Percentiles rank a stretch among this genome's conserved stretches.
phyloP scores from a whole-genome alignment of 1,140 invertebrate genomes.

The Hycleus cichorii region DNA sequence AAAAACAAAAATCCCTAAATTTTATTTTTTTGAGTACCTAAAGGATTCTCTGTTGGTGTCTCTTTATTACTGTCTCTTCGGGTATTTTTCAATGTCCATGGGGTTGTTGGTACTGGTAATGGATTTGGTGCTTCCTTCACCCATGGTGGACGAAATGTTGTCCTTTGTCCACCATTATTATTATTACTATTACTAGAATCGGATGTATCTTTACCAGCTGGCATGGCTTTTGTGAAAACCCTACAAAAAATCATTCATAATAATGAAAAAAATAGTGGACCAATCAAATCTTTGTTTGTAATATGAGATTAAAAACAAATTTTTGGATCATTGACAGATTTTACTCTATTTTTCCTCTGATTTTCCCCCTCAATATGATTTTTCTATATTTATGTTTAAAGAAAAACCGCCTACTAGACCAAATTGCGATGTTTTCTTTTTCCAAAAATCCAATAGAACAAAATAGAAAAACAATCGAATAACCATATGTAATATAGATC shows the following conservation, averaged over 20 bases:
- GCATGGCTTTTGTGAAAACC: conserved; percentile 26
- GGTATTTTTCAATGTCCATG: conserved; percentile 53
- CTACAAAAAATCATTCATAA: background rate
- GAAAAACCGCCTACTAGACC: no score
- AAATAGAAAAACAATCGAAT: no score
- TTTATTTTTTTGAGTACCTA: conserved; percentile 18
- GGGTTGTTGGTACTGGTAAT: conserved; percentile 48
- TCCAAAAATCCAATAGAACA: no score
- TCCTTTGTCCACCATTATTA: conserved; percentile 39
- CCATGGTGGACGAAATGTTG: conserved; percentile 72
- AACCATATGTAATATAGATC: no score
- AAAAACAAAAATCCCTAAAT: no score
- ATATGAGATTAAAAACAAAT: background rate
- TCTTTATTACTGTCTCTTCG: conserved; percentile 26
- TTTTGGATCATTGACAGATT: no score
- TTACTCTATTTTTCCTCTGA: no score
- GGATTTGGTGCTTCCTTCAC: conserved; percentile 62
- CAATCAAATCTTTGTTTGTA: background rate
- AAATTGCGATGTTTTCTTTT: no score
- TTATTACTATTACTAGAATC: conserved; percentile 11
- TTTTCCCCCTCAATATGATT: no score
- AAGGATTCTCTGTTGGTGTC: conserved; percentile 40
- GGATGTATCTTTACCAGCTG: conserved; percentile 22
- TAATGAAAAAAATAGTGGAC: background rate
- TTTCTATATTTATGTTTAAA: no score